These are phyloP conservation scores for Helostoma temminkii DNA, from an alignment of 2,797 vertebrate genomes.

Conservation along the genomic window DNA sequence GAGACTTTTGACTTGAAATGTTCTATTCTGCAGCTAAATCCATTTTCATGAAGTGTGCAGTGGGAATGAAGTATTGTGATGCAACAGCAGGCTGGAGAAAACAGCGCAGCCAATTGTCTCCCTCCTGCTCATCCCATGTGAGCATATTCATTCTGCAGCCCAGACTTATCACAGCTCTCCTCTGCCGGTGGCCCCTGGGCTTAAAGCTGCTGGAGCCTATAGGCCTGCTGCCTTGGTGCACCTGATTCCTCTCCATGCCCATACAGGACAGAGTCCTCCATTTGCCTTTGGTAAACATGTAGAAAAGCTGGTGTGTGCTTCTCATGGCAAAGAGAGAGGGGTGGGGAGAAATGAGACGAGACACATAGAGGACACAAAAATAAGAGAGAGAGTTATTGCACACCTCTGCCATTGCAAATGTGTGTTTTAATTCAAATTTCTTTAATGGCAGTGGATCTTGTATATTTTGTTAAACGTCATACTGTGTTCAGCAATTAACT, in stretches of 20 bases:
- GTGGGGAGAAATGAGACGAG: background rate
- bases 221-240: constrained; percentile 68
- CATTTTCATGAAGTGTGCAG: constrained; percentile 67
- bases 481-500: constrained; percentile 7
- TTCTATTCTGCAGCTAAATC: constrained; percentile 68
- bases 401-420: background rate
- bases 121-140: constrained; percentile 68
- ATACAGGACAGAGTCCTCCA: constrained; percentile 77
- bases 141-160: constrained; percentile 74
- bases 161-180: constrained; percentile 67
- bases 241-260: constrained; percentile 78
- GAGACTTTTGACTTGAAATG: constrained; percentile 51
- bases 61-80: constrained; percentile 71
- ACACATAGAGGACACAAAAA: constrained; percentile 74
- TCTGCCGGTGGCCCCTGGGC: constrained; percentile 78
- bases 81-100: constrained; percentile 75
- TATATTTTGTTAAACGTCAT: background rate
- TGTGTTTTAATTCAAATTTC: background rate
- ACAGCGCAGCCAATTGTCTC: constrained; percentile 68
- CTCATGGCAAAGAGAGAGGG: constrained; percentile 40
- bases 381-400: constrained; percentile 50
- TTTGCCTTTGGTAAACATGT: constrained; percentile 85
- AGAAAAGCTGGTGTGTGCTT: constrained; percentile 58
- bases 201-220: constrained; percentile 63
- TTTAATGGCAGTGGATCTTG: background rate